Evolutionary conservation across 2,888 invertebrate genomes (phyloP).

Genomic region (Metellina segmentata): DNA sequence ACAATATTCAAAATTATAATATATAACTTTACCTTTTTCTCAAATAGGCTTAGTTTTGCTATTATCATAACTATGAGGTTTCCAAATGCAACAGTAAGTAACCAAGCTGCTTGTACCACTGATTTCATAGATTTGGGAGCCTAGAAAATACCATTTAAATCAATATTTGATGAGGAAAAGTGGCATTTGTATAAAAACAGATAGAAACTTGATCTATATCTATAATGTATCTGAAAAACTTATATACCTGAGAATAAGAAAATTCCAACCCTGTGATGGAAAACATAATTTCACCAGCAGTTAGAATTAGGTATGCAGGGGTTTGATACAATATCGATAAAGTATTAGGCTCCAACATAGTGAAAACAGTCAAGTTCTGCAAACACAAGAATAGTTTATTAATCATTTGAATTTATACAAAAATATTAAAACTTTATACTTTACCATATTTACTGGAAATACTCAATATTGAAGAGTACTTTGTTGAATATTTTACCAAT

Average conservation of each 20-base stretch:
- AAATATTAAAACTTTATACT: not conserved
- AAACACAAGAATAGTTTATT: not conserved
- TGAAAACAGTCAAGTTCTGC: slow-evolving; percentile 26
- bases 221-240: slow-evolving; percentile 41
- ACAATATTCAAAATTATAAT: not conserved
- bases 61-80: slow-evolving; percentile 93
- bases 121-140: slow-evolving; percentile 97
- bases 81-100: slow-evolving; percentile 95
- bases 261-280: slow-evolving; percentile 97
- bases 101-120: slow-evolving; percentile 94
- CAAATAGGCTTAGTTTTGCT: slow-evolving; percentile 53
- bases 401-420: not conserved
- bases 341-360: slow-evolving; percentile 67
- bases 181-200: too few relatives aligned
- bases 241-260: slow-evolving; percentile 94
- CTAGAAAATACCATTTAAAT: slow-evolving; percentile 77
- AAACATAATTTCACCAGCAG: slow-evolving; percentile 96
- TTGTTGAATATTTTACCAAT: too few relatives aligned
- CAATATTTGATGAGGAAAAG: not conserved
- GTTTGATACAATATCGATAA: slow-evolving; percentile 90
- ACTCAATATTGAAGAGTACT: too few relatives aligned
- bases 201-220: too few relatives aligned
- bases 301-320: slow-evolving; percentile 95
- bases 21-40: slow-evolving; percentile 50
- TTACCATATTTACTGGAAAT: too few relatives aligned